Percentiles rank a stretch among this genome's conserved stretches.
Evolutionary conservation across 2,888 invertebrate species (phyloP).

Genomic region (Venusia cambrica): DNA sequence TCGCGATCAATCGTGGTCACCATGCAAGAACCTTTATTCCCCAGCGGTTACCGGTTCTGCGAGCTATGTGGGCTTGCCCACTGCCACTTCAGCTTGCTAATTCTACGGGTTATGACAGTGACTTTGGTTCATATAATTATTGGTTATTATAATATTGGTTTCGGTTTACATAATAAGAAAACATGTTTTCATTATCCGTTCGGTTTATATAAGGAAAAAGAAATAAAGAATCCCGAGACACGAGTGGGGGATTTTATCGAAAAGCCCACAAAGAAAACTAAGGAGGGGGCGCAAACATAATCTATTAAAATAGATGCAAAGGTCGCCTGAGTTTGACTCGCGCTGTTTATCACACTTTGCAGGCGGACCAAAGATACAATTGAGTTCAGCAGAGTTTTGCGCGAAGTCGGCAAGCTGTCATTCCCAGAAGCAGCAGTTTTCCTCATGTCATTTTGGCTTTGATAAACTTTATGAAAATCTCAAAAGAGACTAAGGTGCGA

Average conservation of each 20-base stretch:
- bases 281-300: conserved; percentile 39
- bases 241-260: conserved; percentile 42
- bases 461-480: too few species aligned
- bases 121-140: too few species aligned
- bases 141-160: too few species aligned
- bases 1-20: too few species aligned
- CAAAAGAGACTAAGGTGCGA: too few species aligned
- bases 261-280: conserved; percentile 46
- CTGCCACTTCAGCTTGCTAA: too few species aligned
- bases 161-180: conserved; percentile 15
- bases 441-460: too few species aligned
- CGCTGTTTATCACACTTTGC: conserved; percentile 19
- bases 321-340: conserved; percentile 34
- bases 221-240: conserved; percentile 34
- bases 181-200: conserved; percentile 24
- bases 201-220: conserved; percentile 39
- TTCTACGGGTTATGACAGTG: too few species aligned
- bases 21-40: too few species aligned
- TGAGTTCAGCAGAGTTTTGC: conserved; percentile 8
- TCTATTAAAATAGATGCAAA: conserved; percentile 40
- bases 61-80: too few species aligned
- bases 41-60: too few species aligned
- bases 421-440: conserved; percentile 13
- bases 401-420: conserved; percentile 9
- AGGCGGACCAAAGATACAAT: conserved; percentile 9